A percentile compares a stretch with the other conserved stretches of the same genome.
phyloP scores from a whole-genome alignment of 2,888 invertebrate species.

The Eupithecia pulchellata region DNA sequence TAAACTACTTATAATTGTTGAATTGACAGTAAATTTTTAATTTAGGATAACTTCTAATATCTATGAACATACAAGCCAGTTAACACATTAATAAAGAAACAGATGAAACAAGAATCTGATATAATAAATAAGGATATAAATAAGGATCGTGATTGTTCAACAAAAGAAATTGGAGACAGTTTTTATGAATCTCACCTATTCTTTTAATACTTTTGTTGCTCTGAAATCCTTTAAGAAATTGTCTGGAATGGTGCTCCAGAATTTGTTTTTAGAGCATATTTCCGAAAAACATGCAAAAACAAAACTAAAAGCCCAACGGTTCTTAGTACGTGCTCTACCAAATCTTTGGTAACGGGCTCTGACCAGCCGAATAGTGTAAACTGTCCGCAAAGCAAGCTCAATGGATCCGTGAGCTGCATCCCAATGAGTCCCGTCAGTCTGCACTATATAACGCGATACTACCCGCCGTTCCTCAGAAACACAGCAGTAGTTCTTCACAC shows the following conservation, averaged over 20 bases:
- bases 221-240: background rate
- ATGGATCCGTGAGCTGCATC: constrained; percentile 67
- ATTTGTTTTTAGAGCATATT: background rate
- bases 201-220: background rate
- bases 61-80: too few relatives aligned
- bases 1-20: too few relatives aligned
- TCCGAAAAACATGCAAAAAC: constrained; percentile 48
- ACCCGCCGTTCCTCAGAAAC: constrained; percentile 61
- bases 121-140: background rate
- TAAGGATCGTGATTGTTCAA: background rate
- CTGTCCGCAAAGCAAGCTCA: constrained; percentile 61
- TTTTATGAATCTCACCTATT: background rate
- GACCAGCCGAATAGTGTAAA: constrained; percentile 70
- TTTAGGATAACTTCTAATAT: too few relatives aligned
- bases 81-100: too few relatives aligned
- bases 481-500: constrained; percentile 59
- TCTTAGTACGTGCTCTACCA: constrained; percentile 62
- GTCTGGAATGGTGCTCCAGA: background rate
- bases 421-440: constrained; percentile 71
- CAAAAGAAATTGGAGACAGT: background rate
- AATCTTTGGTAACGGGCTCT: constrained; percentile 69
- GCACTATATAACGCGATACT: constrained; percentile 74
- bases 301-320: constrained; percentile 67
- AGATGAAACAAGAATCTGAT: too few relatives aligned
- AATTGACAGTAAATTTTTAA: too few relatives aligned